phyloP scores from a whole-genome alignment of 2,888 invertebrate genomes.

The Latrodectus hesperus region DNA sequence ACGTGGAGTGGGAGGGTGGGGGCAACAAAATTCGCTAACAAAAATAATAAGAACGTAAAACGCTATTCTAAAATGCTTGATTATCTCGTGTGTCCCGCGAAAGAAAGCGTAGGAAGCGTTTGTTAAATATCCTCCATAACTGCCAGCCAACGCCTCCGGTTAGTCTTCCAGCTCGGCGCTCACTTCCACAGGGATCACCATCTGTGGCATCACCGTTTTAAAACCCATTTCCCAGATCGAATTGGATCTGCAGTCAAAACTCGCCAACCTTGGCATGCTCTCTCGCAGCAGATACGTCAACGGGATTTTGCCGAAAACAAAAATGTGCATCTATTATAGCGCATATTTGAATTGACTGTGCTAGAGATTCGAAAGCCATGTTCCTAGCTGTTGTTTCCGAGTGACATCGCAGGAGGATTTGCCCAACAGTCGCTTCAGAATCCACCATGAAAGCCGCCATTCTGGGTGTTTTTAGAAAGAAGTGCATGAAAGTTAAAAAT shows the following conservation, averaged over 20 bases:
- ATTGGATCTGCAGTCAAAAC: background rate
- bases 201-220: too few relatives aligned
- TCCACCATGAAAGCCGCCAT: slow-evolving; percentile 62
- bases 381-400: background rate
- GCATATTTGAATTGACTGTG: too few relatives aligned
- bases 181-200: background rate
- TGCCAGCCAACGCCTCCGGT: slow-evolving; percentile 49
- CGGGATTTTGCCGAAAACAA: background rate
- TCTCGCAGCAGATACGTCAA: background rate
- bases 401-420: background rate
- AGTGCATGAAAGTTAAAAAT: slow-evolving; percentile 39
- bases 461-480: slow-evolving; percentile 61
- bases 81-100: background rate
- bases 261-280: background rate
- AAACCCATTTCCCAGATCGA: background rate
- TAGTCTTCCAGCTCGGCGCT: background rate
- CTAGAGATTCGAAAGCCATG: too few relatives aligned
- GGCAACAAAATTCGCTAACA: slow-evolving; percentile 18
- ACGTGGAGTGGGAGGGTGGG: slow-evolving; percentile 2
- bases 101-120: slow-evolving; percentile 31
- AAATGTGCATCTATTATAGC: too few relatives aligned
- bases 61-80: background rate
- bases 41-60: background rate
- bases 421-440: background rate
- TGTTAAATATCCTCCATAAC: slow-evolving; percentile 50